phyloP scores from a whole-genome alignment of 2,113 vertebrate species.

The Bambusicola thoracicus region DNA sequence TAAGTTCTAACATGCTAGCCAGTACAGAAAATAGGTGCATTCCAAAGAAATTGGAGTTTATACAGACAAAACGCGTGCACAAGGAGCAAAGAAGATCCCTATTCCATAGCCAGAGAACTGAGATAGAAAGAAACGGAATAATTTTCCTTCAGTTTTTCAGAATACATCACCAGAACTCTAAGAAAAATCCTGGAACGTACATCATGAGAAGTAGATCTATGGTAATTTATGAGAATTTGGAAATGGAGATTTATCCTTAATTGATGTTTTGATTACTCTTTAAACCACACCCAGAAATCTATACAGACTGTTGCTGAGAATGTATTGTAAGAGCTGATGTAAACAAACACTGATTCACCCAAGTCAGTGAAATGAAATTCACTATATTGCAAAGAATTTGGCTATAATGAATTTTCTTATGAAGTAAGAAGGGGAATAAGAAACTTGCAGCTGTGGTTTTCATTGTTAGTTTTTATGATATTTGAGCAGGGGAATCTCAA shows the following conservation, averaged over 20 bases:
- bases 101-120: not conserved
- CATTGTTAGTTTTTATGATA: not conserved
- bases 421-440: not conserved
- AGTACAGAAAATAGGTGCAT: not conserved
- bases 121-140: not conserved
- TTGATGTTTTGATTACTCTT: not conserved
- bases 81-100: not conserved
- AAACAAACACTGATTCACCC: not conserved
- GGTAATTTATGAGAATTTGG: not conserved
- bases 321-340: not conserved
- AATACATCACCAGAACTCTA: not conserved
- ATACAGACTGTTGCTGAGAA: not conserved
- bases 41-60: not conserved
- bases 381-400: not conserved
- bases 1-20: accelerated
- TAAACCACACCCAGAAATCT: not conserved
- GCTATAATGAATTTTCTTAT: not conserved
- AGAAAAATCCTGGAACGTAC: not conserved
- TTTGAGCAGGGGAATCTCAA: not conserved
- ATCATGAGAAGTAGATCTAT: not conserved
- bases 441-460: not conserved
- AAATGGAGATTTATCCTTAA: not conserved
- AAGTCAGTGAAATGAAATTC: not conserved
- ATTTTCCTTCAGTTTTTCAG: not conserved
- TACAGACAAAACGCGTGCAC: not conserved